Conservation (phyloP, 2,888 invertebrate genomes). For the Panorpa germanica region DNA sequence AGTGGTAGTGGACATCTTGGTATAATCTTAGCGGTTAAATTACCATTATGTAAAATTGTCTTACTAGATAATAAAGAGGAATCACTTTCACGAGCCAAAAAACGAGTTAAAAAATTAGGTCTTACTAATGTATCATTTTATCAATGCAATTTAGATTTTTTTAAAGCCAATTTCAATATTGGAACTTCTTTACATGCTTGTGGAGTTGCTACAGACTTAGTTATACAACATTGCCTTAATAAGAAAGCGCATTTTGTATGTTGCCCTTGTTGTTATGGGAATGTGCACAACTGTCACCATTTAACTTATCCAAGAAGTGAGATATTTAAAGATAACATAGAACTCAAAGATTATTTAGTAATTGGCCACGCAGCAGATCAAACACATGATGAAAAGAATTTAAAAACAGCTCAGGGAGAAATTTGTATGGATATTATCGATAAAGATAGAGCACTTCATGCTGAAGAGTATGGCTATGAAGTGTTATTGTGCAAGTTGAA, state of each 20-base stretch:
- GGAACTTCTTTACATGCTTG: constrained; percentile 87
- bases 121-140: constrained; percentile 58
- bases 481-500: constrained; percentile 57
- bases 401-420: constrained; percentile 45
- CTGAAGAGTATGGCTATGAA: constrained; percentile 54
- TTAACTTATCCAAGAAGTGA: constrained; percentile 67
- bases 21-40: constrained; percentile 57
- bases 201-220: constrained; percentile 86
- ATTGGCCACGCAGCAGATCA: constrained; percentile 87
- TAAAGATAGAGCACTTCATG: constrained; percentile 60
- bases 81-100: constrained; percentile 55
- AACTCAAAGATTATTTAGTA: constrained; percentile 48
- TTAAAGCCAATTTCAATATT: constrained; percentile 60
- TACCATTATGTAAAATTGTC: constrained; percentile 61
- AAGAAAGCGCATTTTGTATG: constrained; percentile 66
- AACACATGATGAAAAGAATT: constrained; percentile 43
- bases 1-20: constrained; percentile 89
- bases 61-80: constrained; percentile 85
- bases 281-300: constrained; percentile 61
- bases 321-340: constrained; percentile 28
- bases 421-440: constrained; percentile 80
- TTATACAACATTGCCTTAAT: constrained; percentile 63
- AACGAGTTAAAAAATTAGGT: constrained; percentile 42
- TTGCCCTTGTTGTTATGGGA: constrained; percentile 91
- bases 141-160: constrained; percentile 85